Evolutionary conservation across 2,888 invertebrate species (phyloP).

Genomic region (Hirtodrosophila confusa): DNA sequence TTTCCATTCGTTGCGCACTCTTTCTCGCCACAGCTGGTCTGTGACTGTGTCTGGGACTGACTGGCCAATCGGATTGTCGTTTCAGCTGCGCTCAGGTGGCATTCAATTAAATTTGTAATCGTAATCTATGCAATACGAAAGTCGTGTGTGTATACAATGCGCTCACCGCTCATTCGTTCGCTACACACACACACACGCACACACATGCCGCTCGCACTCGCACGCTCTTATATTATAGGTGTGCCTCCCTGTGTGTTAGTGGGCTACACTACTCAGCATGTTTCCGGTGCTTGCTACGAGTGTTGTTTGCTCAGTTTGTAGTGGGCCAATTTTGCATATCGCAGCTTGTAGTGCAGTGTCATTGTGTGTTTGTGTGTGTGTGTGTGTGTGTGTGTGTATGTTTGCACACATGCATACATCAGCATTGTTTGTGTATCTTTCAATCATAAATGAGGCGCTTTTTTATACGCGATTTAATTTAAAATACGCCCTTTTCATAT

Average conservation of each 20-base stretch:
- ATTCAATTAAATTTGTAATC: constrained; percentile 76
- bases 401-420: too few relatives aligned
- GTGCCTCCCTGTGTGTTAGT: constrained; percentile 7
- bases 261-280: constrained; percentile 45
- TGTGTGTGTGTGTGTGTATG: constrained; percentile 12
- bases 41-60: neutral
- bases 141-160: constrained; percentile 51
- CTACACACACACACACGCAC: constrained; percentile 31
- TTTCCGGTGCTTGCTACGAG: constrained; percentile 33
- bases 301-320: constrained; percentile 22
- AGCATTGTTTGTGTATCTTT: constrained; percentile 45
- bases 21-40: constrained; percentile 38
- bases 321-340: constrained; percentile 17
- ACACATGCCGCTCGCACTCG: constrained; percentile 22
- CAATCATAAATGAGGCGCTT: constrained; percentile 54
- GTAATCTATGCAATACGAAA: constrained; percentile 68
- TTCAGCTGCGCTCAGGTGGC: constrained; percentile 70
- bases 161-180: constrained; percentile 65
- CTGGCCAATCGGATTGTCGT: constrained; percentile 76
- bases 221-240: neutral
- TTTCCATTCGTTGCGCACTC: constrained; percentile 1
- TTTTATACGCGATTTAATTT: constrained; percentile 67
- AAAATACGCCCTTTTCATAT: constrained; percentile 69
- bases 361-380: constrained; percentile 5
- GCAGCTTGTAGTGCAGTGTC: constrained; percentile 48